Conservation (phyloP, 1,140 invertebrate genomes). For the Anagrus nilaparvatae region DNA sequence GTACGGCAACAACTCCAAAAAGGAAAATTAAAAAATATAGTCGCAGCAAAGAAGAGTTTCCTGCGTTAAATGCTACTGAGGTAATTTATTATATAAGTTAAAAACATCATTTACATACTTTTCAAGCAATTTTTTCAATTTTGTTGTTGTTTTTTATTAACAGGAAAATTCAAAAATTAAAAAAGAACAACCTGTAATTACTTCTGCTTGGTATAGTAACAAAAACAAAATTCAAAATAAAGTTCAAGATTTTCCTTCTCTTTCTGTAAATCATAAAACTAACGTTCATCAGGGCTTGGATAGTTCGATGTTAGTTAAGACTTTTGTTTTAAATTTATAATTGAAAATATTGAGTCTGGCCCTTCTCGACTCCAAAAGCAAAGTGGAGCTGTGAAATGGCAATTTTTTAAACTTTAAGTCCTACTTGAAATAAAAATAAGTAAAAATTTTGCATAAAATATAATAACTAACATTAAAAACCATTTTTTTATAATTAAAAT, state of each 20-base stretch:
- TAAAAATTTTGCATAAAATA: too few species aligned
- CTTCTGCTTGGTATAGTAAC: slow-evolving; percentile 41
- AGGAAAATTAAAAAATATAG: slow-evolving; percentile 22
- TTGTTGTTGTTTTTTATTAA: neutral
- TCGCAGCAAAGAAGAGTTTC: slow-evolving; percentile 37
- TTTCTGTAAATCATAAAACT: slow-evolving; percentile 29
- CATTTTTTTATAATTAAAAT: too few species aligned
- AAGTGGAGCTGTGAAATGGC: too few species aligned
- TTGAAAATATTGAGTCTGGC: too few species aligned
- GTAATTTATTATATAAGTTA: slow-evolving; percentile 27
- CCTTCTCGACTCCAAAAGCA: too few species aligned
- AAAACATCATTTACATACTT: neutral
- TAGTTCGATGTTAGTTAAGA: too few species aligned
- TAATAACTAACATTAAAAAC: too few species aligned
- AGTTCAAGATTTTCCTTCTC: slow-evolving; percentile 33
- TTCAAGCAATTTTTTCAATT: neutral
- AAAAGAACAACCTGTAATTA: slow-evolving; percentile 38
- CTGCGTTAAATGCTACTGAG: slow-evolving; percentile 30
- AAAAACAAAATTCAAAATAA: slow-evolving; percentile 33
- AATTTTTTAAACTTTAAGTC: too few species aligned
- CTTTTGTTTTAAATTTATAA: too few species aligned
- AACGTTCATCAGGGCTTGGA: too few species aligned
- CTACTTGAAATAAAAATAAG: too few species aligned
- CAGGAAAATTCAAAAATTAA: slow-evolving; percentile 2
- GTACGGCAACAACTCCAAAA: slow-evolving; percentile 19